phyloP scores from a whole-genome alignment of 2,797 vertebrate species.

The Paramormyrops hopkinsi region DNA sequence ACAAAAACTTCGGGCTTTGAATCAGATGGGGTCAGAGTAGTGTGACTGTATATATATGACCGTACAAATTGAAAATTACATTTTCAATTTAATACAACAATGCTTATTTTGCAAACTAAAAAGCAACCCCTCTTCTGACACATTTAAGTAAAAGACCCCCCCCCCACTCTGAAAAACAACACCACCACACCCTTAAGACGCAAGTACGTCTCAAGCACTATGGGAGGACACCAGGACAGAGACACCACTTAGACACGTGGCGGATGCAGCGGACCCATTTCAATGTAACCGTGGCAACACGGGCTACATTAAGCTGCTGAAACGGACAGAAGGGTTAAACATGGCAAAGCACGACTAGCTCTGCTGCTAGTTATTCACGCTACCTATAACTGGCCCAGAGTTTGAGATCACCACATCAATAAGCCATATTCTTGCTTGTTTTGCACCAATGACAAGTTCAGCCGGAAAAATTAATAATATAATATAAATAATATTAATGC shows the following conservation, averaged over 20 bases:
- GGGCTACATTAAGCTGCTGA: slow-evolving; percentile 20
- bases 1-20: too few relatives aligned
- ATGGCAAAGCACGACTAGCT: slow-evolving; percentile 27
- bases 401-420: slow-evolving; percentile 2
- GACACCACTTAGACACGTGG: not conserved
- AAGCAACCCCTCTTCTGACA: not conserved
- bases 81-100: not conserved
- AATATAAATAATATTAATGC: not conserved
- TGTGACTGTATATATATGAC: not conserved
- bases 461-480: not conserved
- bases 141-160: not conserved
- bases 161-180: not conserved
- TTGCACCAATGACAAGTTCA: slow-evolving; percentile 19
- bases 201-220: not conserved
- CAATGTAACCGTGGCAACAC: slow-evolving; percentile 20
- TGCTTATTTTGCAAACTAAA: not conserved
- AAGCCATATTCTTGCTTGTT: slow-evolving; percentile 19
- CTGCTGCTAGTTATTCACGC: not conserved
- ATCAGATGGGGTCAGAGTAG: too few relatives aligned
- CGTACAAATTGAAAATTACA: too few relatives aligned
- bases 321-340: slow-evolving; percentile 13
- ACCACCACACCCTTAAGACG: not conserved
- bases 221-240: not conserved
- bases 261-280: slow-evolving; percentile 19
- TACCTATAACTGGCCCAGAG: slow-evolving; percentile 17